phyloP scores from a whole-genome alignment of 2,113 vertebrate genomes.

The Catharus bicknelli region DNA sequence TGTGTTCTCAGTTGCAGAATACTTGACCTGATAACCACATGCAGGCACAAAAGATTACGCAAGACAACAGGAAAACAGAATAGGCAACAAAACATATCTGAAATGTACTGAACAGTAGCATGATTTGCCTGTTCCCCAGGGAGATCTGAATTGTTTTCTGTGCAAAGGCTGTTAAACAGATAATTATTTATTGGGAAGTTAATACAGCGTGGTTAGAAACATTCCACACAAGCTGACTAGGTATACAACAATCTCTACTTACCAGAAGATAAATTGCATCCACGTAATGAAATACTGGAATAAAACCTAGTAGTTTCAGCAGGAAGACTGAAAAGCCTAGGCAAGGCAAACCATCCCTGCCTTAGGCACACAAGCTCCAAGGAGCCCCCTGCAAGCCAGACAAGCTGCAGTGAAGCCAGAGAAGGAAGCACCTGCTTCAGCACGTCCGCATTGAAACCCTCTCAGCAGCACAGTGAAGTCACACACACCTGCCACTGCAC shows the following conservation, averaged over 20 bases:
- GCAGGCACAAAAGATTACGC: background rate
- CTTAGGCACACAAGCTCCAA: fast-evolving
- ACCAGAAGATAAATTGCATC: background rate
- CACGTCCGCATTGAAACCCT: background rate
- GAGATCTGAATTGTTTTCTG: background rate
- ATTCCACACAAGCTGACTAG: background rate
- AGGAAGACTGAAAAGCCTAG: background rate
- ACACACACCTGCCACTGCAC: background rate
- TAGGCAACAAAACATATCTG: background rate
- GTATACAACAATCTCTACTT: background rate
- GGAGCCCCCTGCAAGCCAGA: fast-evolving
- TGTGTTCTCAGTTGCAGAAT: background rate
- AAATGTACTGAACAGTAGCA: background rate
- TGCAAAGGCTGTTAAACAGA: background rate
- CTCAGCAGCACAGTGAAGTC: background rate
- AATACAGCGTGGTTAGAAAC: background rate
- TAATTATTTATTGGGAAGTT: background rate
- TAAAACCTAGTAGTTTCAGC: background rate
- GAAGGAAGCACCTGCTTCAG: background rate
- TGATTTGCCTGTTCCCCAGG: background rate
- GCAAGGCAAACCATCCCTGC: background rate
- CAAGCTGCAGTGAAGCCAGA: background rate
- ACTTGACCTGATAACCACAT: background rate
- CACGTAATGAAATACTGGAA: background rate
- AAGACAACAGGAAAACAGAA: background rate